Conservation (phyloP, 1,140 invertebrate genomes). For the Galleria mellonella region DNA sequence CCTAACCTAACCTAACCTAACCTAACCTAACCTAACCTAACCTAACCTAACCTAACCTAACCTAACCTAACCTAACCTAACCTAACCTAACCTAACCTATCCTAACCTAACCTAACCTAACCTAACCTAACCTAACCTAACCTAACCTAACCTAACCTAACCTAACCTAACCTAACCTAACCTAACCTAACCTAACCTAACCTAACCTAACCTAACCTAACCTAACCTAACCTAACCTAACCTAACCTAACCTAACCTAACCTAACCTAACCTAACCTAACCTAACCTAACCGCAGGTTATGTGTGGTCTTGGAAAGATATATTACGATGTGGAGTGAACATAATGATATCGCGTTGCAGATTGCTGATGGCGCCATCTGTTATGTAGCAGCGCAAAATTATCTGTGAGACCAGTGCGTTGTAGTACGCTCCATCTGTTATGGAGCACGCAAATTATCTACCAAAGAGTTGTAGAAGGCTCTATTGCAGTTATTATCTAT, state of each 20-base stretch:
- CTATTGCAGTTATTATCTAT: no score
- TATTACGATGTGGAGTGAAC: not conserved
- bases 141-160: not conserved
- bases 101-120: not conserved
- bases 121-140: not conserved
- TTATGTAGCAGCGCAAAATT: not conserved
- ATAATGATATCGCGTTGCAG: not conserved
- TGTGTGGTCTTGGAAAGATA: no score
- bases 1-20: constrained; percentile 2
- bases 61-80: not conserved
- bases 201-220: not conserved
- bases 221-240: not conserved
- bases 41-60: not conserved
- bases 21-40: not conserved
- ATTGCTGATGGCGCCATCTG: not conserved
- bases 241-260: not conserved
- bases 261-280: not conserved
- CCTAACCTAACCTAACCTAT: not conserved
- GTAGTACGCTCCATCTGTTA: not conserved
- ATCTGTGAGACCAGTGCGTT: not conserved
- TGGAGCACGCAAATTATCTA: no score
- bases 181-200: not conserved
- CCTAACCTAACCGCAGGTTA: not conserved
- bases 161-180: not conserved
- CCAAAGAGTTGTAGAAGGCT: no score